Evolutionary conservation across 2,888 invertebrate species (phyloP).

Genomic region (Heliconius sara): DNA sequence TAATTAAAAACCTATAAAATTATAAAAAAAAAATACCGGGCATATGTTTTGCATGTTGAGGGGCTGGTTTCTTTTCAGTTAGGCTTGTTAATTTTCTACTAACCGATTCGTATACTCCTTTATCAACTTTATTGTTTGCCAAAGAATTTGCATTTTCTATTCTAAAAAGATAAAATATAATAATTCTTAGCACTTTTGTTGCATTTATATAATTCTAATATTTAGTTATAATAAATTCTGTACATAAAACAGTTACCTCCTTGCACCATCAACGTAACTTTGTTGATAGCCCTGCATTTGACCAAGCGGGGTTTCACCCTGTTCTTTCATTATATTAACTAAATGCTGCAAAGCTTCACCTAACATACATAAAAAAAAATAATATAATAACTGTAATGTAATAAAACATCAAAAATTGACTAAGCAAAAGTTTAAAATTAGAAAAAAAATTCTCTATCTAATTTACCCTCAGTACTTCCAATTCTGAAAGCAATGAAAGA

Average conservation of each 20-base stretch:
- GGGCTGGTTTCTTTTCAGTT: constrained; percentile 54
- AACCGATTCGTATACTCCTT: constrained; percentile 57
- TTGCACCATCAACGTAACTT: constrained; percentile 61
- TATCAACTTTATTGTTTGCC: constrained; percentile 60
- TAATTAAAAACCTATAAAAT: no score
- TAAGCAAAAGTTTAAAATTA: no score
- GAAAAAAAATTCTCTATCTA: no score
- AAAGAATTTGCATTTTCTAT: constrained; percentile 56
- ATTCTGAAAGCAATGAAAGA: neutral
- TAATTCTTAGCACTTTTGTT: no score
- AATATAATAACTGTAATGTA: no score
- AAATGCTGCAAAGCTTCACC: constrained; percentile 65
- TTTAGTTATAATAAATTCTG: neutral
- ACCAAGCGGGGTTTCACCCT: constrained; percentile 59
- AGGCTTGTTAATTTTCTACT: constrained; percentile 59
- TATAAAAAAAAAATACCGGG: constrained; percentile 55
- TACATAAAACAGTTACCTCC: constrained; percentile 55
- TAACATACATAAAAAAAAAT: constrained; percentile 42
- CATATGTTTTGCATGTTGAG: constrained; percentile 55
- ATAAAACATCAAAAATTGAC: no score
- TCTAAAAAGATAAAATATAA: constrained; percentile 50
- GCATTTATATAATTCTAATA: no score
- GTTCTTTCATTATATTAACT: constrained; percentile 61
- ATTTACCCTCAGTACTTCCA: neutral
- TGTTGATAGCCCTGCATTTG: constrained; percentile 66